phyloP scores from a whole-genome alignment of 2,797 vertebrate species.

The Acanthis flammea region DNA sequence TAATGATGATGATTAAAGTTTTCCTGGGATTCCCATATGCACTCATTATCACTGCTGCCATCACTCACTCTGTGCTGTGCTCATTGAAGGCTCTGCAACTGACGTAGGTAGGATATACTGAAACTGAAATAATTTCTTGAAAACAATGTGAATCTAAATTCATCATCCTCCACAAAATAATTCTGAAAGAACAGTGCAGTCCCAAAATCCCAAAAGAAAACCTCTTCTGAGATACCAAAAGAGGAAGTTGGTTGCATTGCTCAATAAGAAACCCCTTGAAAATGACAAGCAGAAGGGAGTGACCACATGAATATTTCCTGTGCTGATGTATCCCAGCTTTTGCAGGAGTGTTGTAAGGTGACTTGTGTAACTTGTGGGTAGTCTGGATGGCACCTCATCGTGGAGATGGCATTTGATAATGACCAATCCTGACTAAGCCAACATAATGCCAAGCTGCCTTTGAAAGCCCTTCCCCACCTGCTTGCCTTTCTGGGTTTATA shows the following conservation, averaged over 20 bases:
- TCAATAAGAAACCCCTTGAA: background rate
- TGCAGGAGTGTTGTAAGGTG: background rate
- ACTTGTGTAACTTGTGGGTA: constrained; percentile 19
- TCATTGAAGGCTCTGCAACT: background rate
- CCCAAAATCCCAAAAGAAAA: background rate
- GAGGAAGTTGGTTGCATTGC: background rate
- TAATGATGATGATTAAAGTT: constrained; percentile 8
- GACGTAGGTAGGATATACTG: background rate
- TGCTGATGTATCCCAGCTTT: background rate
- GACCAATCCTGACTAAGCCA: background rate
- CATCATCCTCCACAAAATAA: background rate
- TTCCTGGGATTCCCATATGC: background rate
- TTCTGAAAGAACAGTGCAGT: background rate
- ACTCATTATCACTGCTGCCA: background rate
- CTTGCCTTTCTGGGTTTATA: background rate
- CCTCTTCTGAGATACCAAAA: background rate
- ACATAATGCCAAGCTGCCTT: background rate
- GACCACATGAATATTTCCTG: background rate
- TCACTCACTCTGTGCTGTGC: background rate
- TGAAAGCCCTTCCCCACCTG: background rate
- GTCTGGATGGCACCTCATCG: background rate
- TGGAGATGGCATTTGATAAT: background rate
- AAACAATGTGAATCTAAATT: background rate
- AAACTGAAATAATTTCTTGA: background rate
- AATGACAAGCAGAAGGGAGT: background rate